Evolutionary conservation across 1,140 invertebrate species (phyloP), one percentile per base, ranked within the genome.

Genomic region (Eriocheir sinensis): DNA sequence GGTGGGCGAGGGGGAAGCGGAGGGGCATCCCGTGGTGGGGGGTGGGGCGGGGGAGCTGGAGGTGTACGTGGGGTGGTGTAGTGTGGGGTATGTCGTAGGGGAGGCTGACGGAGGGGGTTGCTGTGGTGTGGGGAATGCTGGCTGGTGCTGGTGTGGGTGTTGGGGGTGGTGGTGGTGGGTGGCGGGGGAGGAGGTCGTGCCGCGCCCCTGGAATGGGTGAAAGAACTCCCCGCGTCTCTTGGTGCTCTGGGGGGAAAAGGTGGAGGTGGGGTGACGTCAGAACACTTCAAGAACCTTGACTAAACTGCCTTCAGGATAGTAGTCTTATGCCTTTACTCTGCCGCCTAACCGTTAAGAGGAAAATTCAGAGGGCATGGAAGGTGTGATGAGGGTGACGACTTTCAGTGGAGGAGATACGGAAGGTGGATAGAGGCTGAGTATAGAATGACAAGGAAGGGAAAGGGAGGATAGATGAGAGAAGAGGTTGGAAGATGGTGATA

Each of bases 211-310:
- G 92, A 30, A 95, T 15, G 94, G 88, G 40, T 92, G 94, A 83
- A 91, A 89, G 94, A 95, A 91, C 83, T 95, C 94, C 17, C 91
- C 94, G 8, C 94, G 90, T 92, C 94, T 32, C 60, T 95, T 95
- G 91, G 94, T 60, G 94, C 90, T 89, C 94, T 95, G 94, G 27
- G n/a, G 90, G 60, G 12, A 21, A 4, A 72, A 21, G n/a, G 60
- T 72, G 60, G 27, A 21, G 53, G 17, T 60, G 53, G 9, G 60
- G 60, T 72, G 60, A n/a, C n/a, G n/a, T n/a, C n/a, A n/a, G n/a
- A n/a, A n/a, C n/a, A n/a, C n/a, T n/a, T n/a, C n/a, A n/a, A n/a
- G n/a, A n/a, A n/a, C n/a, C n/a, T n/a, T n/a, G n/a, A n/a, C n/a
- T n/a, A n/a, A n/a, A n/a, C n/a, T n/a, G n/a, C n/a, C n/a, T n/a